phyloP scores from a whole-genome alignment of 2,888 invertebrate genomes.

The Mythimna albipuncta region DNA sequence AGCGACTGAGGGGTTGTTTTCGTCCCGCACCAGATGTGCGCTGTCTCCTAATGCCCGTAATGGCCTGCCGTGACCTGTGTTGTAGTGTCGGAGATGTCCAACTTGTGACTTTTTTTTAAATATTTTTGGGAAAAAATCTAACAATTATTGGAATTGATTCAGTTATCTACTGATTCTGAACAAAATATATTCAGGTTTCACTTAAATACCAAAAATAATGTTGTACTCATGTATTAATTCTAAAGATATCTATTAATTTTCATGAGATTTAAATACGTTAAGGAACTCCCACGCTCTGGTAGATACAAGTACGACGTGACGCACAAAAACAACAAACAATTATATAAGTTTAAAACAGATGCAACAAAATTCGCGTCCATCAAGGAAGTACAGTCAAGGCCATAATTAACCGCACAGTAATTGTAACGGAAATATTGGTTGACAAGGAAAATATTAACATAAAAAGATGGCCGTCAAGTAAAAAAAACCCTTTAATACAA shows the following conservation, averaged over 20 bases:
- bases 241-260: not conserved
- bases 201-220: too few species aligned
- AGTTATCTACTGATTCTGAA: too few species aligned
- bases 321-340: constrained; percentile 12
- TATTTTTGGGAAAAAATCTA: too few species aligned
- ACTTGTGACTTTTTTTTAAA: too few species aligned
- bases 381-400: constrained; percentile 3
- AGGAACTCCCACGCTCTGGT: not conserved
- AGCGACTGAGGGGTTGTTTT: too few species aligned
- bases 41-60: too few species aligned
- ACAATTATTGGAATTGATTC: too few species aligned
- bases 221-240: too few species aligned
- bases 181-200: too few species aligned
- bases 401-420: not conserved
- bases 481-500: constrained; percentile 18
- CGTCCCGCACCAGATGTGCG: too few species aligned
- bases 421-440: not conserved
- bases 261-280: not conserved
- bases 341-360: constrained; percentile 7
- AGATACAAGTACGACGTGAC: not conserved
- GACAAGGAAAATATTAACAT: constrained; percentile 12
- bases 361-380: not conserved
- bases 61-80: too few species aligned
- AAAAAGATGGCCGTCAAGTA: constrained; percentile 7
- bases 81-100: too few species aligned